Evolutionary conservation across 92 coral and sea anemone species (phyloP).

Genomic region (Porites divaricata): DNA sequence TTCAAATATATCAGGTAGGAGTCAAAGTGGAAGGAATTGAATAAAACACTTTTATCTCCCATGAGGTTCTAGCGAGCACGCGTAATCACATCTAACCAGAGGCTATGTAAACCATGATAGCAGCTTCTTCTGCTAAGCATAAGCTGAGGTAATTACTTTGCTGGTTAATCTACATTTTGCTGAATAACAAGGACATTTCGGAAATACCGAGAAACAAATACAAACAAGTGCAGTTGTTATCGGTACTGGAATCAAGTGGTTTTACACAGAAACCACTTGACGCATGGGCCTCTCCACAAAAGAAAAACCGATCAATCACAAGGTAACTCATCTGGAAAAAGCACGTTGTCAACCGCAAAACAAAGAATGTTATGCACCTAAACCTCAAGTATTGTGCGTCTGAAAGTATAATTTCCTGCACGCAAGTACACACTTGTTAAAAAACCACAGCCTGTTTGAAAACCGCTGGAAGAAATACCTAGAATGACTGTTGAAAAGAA

Average conservation of each 20-base stretch:
- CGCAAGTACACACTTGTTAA: neutral
- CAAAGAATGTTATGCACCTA: slow-evolving; percentile 8
- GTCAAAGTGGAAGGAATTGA: neutral
- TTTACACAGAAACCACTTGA: slow-evolving; percentile 9
- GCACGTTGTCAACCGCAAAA: neutral
- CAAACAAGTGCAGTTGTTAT: slow-evolving; percentile 4
- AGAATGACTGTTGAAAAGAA: neutral
- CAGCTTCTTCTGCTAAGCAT: neutral
- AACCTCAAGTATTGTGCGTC: neutral
- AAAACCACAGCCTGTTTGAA: neutral
- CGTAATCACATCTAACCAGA: neutral
- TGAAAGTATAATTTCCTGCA: neutral
- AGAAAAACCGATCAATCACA: slow-evolving; percentile 1
- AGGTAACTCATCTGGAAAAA: neutral
- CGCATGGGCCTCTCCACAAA: neutral
- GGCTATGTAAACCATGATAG: neutral
- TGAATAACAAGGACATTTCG: neutral
- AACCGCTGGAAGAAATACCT: neutral
- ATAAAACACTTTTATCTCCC: neutral
- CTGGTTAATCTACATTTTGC: neutral
- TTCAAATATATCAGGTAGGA: too few relatives aligned
- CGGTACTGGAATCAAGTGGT: neutral
- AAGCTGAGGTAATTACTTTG: neutral
- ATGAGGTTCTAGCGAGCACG: neutral
- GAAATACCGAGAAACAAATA: slow-evolving; percentile 21